phyloP scores from a whole-genome alignment of 2,113 vertebrate species.

The Psephotus haematonotus region DNA sequence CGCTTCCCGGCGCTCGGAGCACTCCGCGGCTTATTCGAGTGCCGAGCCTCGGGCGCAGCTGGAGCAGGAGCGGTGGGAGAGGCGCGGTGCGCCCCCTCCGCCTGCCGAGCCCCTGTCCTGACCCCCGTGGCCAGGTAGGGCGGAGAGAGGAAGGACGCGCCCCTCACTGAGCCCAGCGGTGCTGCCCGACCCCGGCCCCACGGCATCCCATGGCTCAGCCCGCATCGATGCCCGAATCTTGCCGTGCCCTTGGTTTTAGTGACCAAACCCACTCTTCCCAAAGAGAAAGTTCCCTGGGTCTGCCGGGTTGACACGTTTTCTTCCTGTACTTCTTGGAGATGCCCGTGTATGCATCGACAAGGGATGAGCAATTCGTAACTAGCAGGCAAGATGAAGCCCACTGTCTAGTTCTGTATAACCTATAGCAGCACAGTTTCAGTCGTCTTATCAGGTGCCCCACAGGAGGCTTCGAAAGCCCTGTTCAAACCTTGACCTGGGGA shows the following conservation, averaged over 20 bases:
- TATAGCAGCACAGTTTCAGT: rapidly evolving
- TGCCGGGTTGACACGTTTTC: rapidly evolving
- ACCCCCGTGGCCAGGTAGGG: neutral
- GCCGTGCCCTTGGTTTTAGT: rapidly evolving
- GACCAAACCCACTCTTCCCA: rapidly evolving
- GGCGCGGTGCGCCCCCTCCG: neutral
- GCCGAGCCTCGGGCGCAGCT: neutral
- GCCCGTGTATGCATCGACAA: rapidly evolving
- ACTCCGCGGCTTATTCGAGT: neutral
- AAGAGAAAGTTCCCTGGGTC: neutral
- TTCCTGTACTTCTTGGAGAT: too few relatives aligned
- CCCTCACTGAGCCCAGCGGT: neutral
- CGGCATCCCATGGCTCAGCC: rapidly evolving
- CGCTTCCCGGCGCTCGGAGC: neutral
- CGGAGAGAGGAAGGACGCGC: too few relatives aligned
- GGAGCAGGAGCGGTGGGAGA: too few relatives aligned
- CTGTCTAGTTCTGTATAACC: neutral
- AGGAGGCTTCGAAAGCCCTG: neutral
- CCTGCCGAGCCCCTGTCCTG: neutral
- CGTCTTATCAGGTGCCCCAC: rapidly evolving
- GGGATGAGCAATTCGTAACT: neutral
- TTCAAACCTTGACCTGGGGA: neutral
- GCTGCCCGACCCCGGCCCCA: rapidly evolving
- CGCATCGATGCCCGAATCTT: rapidly evolving
- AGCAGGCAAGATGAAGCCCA: neutral